Evolutionary conservation across 2,797 vertebrate species (phyloP).

Genomic region (Arvicola amphibius): DNA sequence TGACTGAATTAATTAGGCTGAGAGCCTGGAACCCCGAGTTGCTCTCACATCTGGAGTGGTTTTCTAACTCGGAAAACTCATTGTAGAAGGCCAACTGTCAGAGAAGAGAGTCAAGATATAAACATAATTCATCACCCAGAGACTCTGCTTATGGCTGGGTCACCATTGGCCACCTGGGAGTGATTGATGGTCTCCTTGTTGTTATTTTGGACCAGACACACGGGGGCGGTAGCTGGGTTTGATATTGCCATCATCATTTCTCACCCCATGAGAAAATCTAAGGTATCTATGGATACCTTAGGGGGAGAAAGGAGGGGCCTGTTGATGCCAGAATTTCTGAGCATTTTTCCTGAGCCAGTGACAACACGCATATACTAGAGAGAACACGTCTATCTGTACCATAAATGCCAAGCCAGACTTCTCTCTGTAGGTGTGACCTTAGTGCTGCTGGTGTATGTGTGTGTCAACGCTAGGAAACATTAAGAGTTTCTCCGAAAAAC

Average conservation of each 20-base stretch:
- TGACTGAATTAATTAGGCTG: slow-evolving; percentile 58
- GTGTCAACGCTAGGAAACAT: neutral
- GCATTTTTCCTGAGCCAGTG: slow-evolving; percentile 49
- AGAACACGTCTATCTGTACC: neutral
- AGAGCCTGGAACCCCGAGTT: slow-evolving; percentile 63
- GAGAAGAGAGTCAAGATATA: slow-evolving; percentile 59
- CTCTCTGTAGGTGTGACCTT: neutral
- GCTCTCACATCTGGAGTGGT: slow-evolving; percentile 79
- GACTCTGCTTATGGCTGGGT: slow-evolving; percentile 66
- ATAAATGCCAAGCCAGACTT: neutral
- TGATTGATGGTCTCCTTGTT: slow-evolving; percentile 72
- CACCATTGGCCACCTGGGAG: slow-evolving; percentile 64
- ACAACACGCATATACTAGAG: neutral
- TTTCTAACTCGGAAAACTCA: slow-evolving; percentile 76
- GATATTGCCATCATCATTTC: neutral
- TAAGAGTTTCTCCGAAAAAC: slow-evolving; percentile 21
- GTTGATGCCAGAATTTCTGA: neutral
- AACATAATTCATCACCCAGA: slow-evolving; percentile 68
- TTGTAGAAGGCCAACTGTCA: slow-evolving; percentile 70
- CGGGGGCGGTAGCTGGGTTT: slow-evolving; percentile 27
- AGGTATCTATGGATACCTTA: neutral
- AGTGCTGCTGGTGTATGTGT: neutral
- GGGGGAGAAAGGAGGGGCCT: neutral
- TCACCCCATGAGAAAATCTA: neutral
- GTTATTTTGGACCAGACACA: slow-evolving; percentile 53